Base-by-base conservation (phyloP, 2,797 vertebrate species). In the Sardinella longiceps region DNA sequence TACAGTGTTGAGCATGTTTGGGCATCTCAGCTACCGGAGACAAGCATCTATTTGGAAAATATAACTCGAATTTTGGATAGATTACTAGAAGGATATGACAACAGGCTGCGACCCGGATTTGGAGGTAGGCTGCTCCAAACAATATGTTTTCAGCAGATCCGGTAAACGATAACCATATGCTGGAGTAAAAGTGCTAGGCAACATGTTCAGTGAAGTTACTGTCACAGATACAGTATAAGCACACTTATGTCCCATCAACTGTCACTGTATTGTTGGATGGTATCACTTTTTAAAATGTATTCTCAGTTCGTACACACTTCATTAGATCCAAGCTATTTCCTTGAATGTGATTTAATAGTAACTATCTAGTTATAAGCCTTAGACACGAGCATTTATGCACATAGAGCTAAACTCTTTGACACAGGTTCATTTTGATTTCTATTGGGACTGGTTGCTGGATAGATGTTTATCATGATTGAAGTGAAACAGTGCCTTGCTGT, bases 31-130 rank as follows among this genome's bases (percentile, higher is more conserved):
- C 91, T 89, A 23, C 90, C 89, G 83, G 96, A 90, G 87, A 93
- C 92, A 86, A 96, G 92, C 82, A 94, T 96, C 81, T 98, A 97
- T 92, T 94, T 96, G 88, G 95, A 97, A 91, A 99, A 99, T 89
- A 96, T 99, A 92, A 99, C 97, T 82, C 96, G 96, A 5, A 97
- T 97, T 88, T 94, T 99, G 92, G 97, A 98, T 92, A 96, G 97
- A 91, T 93, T 99, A 91, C 92, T 99, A 90, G 97, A 99, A 89
- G 98, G 98, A 84, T 99, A 99, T 85, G 98, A 99, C 94, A 99
- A 98, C 94, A 95, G 98, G 82, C 95, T 99, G 9, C 94, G 98
- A 39, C 98, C 98, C 10, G 98, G 98, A 88, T 98, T 98, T 90
- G 97, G 97, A 96, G 97, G 97, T 98, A 53, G 51, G 51, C 18